These are phyloP conservation scores for Drosophila willistoni DNA, from an alignment of 1,140 invertebrate species.

Conservation along the genomic window DNA sequence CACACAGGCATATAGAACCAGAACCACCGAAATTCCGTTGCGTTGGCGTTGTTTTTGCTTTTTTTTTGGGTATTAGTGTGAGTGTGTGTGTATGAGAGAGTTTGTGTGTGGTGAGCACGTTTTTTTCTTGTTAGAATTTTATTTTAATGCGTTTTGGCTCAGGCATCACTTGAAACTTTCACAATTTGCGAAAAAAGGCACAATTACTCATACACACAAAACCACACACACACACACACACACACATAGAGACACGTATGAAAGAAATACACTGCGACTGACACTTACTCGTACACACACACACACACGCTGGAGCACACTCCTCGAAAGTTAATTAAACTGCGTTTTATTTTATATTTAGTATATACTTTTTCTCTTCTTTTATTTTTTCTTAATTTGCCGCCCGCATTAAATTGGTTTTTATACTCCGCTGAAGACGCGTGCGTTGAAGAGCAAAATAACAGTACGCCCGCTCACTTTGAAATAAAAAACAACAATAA, in stretches of 20 bases:
- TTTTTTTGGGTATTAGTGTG: background rate
- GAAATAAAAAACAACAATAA: too few species aligned
- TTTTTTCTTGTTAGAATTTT: slow-evolving; percentile 14
- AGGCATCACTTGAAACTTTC: slow-evolving; percentile 18
- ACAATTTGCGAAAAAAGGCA: slow-evolving; percentile 14
- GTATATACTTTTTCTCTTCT: slow-evolving; percentile 23
- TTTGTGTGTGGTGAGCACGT: slow-evolving; percentile 6
- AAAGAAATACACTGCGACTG: background rate
- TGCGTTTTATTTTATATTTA: slow-evolving; percentile 50
- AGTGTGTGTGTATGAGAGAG: background rate
- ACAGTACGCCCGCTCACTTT: background rate
- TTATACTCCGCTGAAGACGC: slow-evolving; percentile 5
- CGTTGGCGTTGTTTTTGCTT: slow-evolving; percentile 18
- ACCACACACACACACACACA: background rate
- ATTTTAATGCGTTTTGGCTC: slow-evolving; percentile 8
- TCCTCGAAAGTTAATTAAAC: slow-evolving; percentile 34
- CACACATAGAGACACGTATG: slow-evolving; percentile 1
- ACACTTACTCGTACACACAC: slow-evolving; percentile 17
- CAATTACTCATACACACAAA: slow-evolving; percentile 20
- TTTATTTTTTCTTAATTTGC: slow-evolving; percentile 39
- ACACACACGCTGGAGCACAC: slow-evolving; percentile 13
- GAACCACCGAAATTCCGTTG: slow-evolving; percentile 16
- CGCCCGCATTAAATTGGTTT: slow-evolving; percentile 50
- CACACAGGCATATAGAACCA: background rate
- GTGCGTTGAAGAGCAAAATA: too few species aligned